Conservation (phyloP, 2,797 vertebrate species). For the Sebastes elongatus region DNA sequence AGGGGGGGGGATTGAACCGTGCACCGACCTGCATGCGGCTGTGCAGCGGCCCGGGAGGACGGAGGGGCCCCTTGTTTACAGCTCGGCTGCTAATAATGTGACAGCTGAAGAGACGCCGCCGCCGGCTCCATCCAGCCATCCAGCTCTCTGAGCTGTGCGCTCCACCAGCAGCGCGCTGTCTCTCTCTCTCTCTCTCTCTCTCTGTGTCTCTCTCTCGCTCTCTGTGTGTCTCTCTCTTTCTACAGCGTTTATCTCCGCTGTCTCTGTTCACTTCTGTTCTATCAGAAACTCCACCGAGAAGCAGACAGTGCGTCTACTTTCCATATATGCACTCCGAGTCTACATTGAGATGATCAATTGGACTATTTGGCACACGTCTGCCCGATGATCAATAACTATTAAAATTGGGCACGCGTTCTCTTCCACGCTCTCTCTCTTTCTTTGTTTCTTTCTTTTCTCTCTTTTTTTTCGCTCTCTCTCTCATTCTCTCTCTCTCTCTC, state of each 20-base stretch:
- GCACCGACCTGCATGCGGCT: constrained; percentile 87
- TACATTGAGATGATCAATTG: constrained; percentile 49
- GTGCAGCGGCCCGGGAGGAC: constrained; percentile 83
- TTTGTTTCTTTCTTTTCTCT: neutral
- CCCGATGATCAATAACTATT: constrained; percentile 67
- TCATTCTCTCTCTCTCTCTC: neutral
- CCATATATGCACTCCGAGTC: constrained; percentile 2
- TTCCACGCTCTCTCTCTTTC: neutral
- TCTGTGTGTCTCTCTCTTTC: neutral
- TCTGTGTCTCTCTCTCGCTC: neutral
- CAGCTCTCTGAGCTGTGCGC: neutral
- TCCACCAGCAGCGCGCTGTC: constrained; percentile 16
- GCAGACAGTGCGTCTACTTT: constrained; percentile 23
- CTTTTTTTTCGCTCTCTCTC: neutral
- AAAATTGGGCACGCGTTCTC: constrained; percentile 39
- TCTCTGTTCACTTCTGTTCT: constrained; percentile 3
- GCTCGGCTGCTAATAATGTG: constrained; percentile 90
- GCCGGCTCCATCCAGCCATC: constrained; percentile 53
- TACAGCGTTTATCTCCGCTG: constrained; percentile 2
- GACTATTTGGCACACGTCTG: constrained; percentile 65
- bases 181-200: too few relatives aligned
- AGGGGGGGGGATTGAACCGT: constrained; percentile 83
- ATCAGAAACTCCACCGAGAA: constrained; percentile 5
- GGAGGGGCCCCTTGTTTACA: constrained; percentile 89
- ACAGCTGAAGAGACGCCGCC: constrained; percentile 85